Base-by-base conservation (phyloP, 2,888 invertebrate species). In the Eucriotettix oculatus region DNA sequence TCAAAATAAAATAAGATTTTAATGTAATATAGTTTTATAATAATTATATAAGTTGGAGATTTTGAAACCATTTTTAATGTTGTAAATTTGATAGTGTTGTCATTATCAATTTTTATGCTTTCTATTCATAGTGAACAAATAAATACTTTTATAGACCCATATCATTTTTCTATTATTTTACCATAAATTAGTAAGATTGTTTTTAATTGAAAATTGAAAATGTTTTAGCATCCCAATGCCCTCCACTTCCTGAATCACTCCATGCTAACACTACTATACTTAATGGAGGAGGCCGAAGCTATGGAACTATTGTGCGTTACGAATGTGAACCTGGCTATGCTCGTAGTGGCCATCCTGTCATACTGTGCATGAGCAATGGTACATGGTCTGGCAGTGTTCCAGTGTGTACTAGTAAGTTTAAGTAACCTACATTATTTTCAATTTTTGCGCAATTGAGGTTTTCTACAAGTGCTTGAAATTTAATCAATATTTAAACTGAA, bases 341-440 rank as follows among this genome's bases (percentile, higher is more conserved):
- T 60, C 80, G 94, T 66, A 85, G 82, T 66, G 94, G 94, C 42
- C 87, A 89, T 70, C 94, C 94, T 16, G 93, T 93, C 7, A 81
- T 94, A 53, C 81, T 92, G 48, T 95, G 94, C 72, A 93, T 93
- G 91, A 93, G 92, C 69, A 93, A 94, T 69, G 94, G 94, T 58
- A 92, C 93, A 11, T 95, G 94, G 94, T 93, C 93, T 62, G 91
- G 90, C 62, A 85, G 88, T 66, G 90, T 93, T 9, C 94, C 94
- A 1, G 83, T 85, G 9, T 94, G 94, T 73, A 82, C 89, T 44
- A 82, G 91, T 76, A 78, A 76, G 78, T 73, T 48, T 48, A 48
- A 48, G 48, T 14, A 9, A 9, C 2, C 2, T 12, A 14, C 48
- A 48, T 2, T n/a, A 48, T n/a, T n/a, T 48, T 48, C 44, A 44